phyloP scores from a whole-genome alignment of 1,140 invertebrate species.

The Drepana arcuata region DNA sequence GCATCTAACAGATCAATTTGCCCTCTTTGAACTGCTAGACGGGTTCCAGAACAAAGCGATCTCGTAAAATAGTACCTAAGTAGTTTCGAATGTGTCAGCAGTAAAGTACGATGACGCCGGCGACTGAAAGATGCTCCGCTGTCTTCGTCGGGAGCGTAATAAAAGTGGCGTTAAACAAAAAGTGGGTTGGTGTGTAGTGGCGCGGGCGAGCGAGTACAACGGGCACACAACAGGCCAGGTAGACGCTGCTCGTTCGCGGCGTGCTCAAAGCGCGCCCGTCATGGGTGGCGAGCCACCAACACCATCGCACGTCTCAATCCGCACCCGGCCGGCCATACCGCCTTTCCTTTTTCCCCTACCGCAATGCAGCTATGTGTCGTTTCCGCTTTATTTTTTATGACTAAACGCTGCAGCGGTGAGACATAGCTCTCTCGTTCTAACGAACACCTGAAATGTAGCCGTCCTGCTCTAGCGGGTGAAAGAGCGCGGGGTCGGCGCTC shows the following conservation, averaged over 20 bases:
- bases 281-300: slow-evolving; percentile 77
- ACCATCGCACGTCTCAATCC: slow-evolving; percentile 66
- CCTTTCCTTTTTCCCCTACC: slow-evolving; percentile 71
- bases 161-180: slow-evolving; percentile 65
- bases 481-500: slow-evolving; percentile 24
- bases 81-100: slow-evolving; percentile 61
- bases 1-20: slow-evolving; percentile 53
- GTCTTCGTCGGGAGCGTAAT: slow-evolving; percentile 52
- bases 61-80: slow-evolving; percentile 62
- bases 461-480: slow-evolving; percentile 33
- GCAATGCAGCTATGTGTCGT: slow-evolving; percentile 72
- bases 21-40: slow-evolving; percentile 47
- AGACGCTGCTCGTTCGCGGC: slow-evolving; percentile 72
- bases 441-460: slow-evolving; percentile 38
- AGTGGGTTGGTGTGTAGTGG: slow-evolving; percentile 25
- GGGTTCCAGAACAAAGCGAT: slow-evolving; percentile 47
- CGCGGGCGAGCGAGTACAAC: slow-evolving; percentile 21
- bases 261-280: slow-evolving; percentile 77
- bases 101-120: slow-evolving; percentile 43
- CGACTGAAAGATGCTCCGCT: slow-evolving; percentile 29
- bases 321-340: slow-evolving; percentile 56
- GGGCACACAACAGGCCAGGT: slow-evolving; percentile 33
- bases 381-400: slow-evolving; percentile 70
- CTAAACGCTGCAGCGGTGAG: slow-evolving; percentile 61
- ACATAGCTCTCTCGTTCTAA: slow-evolving; percentile 46